Evolutionary conservation across 2,797 vertebrate species (phyloP).

Genomic region (Oophaga sylvatica): DNA sequence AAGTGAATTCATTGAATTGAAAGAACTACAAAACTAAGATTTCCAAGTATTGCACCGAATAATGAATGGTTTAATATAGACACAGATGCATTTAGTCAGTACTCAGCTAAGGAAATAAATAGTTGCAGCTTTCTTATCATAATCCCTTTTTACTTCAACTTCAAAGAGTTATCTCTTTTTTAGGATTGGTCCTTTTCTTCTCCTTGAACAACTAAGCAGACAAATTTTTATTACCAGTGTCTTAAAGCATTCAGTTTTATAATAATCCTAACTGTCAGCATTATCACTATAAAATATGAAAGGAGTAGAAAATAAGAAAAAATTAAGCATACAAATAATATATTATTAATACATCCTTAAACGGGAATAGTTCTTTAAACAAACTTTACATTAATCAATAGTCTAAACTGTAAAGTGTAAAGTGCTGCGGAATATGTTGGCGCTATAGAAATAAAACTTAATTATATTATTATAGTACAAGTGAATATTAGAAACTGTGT

Average conservation of each 20-base stretch:
- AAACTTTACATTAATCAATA: no score
- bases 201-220: neutral
- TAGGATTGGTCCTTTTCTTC: neutral
- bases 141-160: slow-evolving; percentile 5
- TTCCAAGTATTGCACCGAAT: slow-evolving; percentile 24
- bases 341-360: no score
- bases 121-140: slow-evolving; percentile 24
- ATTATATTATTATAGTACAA: no score
- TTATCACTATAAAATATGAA: neutral
- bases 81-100: slow-evolving; percentile 22
- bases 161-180: neutral
- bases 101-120: slow-evolving; percentile 33
- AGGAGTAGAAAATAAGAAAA: neutral
- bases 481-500: no score
- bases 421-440: no score
- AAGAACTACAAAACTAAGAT: slow-evolving; percentile 25
- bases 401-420: no score
- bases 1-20: slow-evolving; percentile 15
- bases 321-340: neutral
- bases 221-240: neutral
- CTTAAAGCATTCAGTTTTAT: neutral
- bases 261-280: neutral
- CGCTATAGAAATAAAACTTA: no score
- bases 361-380: no score
- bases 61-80: slow-evolving; percentile 51